Evolutionary conservation across 2,888 invertebrate genomes (phyloP), one percentile per base, ranked within the genome.

Genomic region (Sclerodermus sp.): DNA sequence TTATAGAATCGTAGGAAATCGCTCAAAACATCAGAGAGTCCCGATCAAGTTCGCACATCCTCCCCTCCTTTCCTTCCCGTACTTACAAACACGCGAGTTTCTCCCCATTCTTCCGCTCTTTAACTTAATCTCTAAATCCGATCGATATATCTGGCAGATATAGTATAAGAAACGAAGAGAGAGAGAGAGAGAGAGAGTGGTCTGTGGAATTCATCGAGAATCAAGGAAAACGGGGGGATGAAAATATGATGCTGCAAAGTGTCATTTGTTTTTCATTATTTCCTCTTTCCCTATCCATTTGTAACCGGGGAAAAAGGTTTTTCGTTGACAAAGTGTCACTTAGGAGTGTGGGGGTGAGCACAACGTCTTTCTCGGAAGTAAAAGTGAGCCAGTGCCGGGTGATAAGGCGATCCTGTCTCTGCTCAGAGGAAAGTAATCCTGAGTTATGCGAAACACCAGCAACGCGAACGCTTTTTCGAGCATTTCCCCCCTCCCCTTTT

Each of bases 351-450:
- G 45, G 30, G 32, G 32, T 36, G 40, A 47, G 50, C 47, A 45
- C 41, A 53, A 38, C 53, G 49, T 51, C 49, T 51, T 51, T 45
- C 29, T 9, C 13, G 39, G 45, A 23, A 44, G 51, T 44, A 60
- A 53, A 51, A 56, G 53, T 52, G 45, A 58, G 45, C 53, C 54
- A 51, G 45, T 39, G 47, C 47, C 16, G 40, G 49, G 44, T 49
- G 66, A 67, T 67, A 65, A 65, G 67, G 60, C 60, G 64, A 60
- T 57, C 57, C 54, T 53, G 57, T 59, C 58, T 51, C 50, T 51
- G 45, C 48, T 47, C 53, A 37, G 45, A 53, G 49, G 55, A 58
- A 61, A 60, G 62, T 62, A 62, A 62, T 62, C 62, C 57, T 62
- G 58, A 62, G 57, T 62, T 62, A 62, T 59, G 59, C 57, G 62